Base-by-base conservation (phyloP, 23 tunicate genomes). In the Ciona savignyi region DNA sequence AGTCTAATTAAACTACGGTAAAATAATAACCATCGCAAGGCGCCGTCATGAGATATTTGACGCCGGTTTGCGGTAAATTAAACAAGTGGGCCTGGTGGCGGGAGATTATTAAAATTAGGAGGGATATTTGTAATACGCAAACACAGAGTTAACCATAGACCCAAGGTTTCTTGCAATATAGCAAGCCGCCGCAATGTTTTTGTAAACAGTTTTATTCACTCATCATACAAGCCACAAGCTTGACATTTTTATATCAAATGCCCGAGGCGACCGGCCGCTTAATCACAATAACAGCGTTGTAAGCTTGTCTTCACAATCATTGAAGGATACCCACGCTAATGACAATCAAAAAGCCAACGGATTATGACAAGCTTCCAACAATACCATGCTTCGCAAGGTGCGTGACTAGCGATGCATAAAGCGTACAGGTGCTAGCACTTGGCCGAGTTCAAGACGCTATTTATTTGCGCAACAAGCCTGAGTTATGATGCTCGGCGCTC, bases 401-500 rank as follows among this genome's bases (percentile, higher is more conserved):
- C 56, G 56, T 42, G 56, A 9, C 11, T 15, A 15, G 15, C 56
- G 56, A 42, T 6, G 56, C 56, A 15, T 42, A 42, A 42, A 24
- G 4, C 28, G 29, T 64, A 64, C 68, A 64, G 68, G 68, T 64
- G 68, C 68, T 11, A 25, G 29, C 9, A 23, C 29, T 64, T 64
- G 68, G 68, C 68, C 28, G 28, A 64, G 68, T 64, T 24, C 68
- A 25, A 24, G 68, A 25, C 68, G 28, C 29, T 64, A 23, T 64
- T 64, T 64, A 64, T 64, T 64, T 64, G 28, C 68, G 27, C 27
- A 64, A 64, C 68, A 64, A 23, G 27, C 6, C 68, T 25, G 29
- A 23, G 28, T 25, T 25, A 64, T 23, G 28, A 64, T 6, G 29
- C 68, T 64, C 68, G 22, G 28, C 4, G 68, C 29, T 64, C 22